phyloP scores from a whole-genome alignment of 1,140 invertebrate species.

The Pogonognathellus flavescens region DNA sequence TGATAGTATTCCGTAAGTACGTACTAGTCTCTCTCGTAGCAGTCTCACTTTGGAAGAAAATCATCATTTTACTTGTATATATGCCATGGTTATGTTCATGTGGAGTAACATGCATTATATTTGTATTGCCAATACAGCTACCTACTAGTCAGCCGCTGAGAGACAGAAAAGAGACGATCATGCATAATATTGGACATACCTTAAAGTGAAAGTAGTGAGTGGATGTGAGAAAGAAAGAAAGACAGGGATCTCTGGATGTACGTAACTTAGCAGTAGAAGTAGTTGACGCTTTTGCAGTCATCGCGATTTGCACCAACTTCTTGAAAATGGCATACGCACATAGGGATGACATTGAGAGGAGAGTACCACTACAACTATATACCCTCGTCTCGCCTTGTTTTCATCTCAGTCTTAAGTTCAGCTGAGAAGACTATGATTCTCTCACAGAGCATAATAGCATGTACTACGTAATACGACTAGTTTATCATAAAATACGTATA shows the following conservation, averaged over 20 bases:
- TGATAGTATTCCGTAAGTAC: too few relatives aligned
- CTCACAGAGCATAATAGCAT: not conserved
- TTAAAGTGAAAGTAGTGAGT: not conserved
- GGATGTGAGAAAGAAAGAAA: not conserved
- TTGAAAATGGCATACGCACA: not conserved
- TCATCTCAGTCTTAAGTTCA: not conserved
- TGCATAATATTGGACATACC: slow-evolving; percentile 21
- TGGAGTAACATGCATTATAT: not conserved
- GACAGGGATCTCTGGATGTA: not conserved
- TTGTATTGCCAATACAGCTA: not conserved
- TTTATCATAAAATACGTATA: slow-evolving; percentile 45
- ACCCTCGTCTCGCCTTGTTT: not conserved
- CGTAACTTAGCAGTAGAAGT: not conserved
- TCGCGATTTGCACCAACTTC: not conserved
- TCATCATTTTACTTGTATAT: not conserved
- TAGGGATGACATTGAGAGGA: not conserved
- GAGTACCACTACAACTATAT: too few relatives aligned
- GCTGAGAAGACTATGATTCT: not conserved
- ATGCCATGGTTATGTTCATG: not conserved
- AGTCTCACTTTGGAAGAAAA: not conserved
- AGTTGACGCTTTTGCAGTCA: not conserved
- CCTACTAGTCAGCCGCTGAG: not conserved
- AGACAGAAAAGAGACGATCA: not conserved
- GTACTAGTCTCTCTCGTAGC: too few relatives aligned
- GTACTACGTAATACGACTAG: slow-evolving; percentile 43